These are phyloP conservation scores for Melanaphis sacchari DNA, from an alignment of 1,140 invertebrate genomes.

Conservation along the genomic window DNA sequence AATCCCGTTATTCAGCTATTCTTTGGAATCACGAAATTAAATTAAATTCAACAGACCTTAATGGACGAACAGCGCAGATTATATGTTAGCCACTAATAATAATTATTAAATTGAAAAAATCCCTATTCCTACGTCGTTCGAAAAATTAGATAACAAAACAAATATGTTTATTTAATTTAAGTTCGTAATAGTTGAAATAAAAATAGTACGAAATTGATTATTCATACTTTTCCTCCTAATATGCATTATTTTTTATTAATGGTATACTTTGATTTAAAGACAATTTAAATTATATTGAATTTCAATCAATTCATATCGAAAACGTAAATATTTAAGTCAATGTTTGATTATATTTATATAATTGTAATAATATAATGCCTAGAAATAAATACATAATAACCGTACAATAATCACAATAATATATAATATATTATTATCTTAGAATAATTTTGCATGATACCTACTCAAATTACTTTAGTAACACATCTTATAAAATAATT, in stretches of 20 bases:
- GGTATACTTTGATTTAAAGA: not conserved
- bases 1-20: conserved; percentile 31
- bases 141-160: not conserved
- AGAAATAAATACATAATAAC: too few species aligned
- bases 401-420: too few species aligned
- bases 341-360: too few species aligned
- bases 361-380: too few species aligned
- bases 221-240: not conserved
- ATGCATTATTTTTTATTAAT: not conserved
- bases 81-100: not conserved
- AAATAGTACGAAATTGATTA: not conserved
- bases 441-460: too few species aligned
- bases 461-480: too few species aligned
- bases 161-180: not conserved
- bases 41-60: conserved; percentile 39
- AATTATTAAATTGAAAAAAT: conserved; percentile 16
- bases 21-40: conserved; percentile 37
- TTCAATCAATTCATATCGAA: not conserved
- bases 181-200: not conserved
- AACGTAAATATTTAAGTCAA: too few species aligned
- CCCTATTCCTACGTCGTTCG: not conserved
- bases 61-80: not conserved
- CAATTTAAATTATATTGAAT: not conserved
- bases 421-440: not conserved
- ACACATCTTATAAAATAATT: too few species aligned